Evolutionary conservation across 1,140 invertebrate species (phyloP), one percentile per base, ranked within the genome.

Genomic region (Matsumurasca onukii): DNA sequence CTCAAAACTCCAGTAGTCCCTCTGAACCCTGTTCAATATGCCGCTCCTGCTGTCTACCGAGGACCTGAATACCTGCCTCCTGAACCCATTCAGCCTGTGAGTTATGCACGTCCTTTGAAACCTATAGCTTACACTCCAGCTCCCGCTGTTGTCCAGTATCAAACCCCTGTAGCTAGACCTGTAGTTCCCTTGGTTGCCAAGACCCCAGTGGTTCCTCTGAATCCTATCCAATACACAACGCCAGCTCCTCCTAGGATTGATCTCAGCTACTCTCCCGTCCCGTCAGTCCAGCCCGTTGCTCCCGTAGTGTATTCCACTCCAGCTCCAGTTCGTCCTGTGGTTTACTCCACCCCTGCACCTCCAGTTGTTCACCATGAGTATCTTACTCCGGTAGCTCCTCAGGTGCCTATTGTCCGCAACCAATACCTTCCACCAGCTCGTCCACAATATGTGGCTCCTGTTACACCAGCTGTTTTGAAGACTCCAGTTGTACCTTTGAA

Each of bases 1-100:
- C 39, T 61, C 20, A 69, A 63, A 1, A 68, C 73, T 3, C 73
- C 75, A 15, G 55, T 64, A 15, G 70, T 75, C 2, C 75, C 75
- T 0, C 73, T 75, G 1, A 76, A 75, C 20, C 73, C 74, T 0
- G 73, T 73, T 29, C 70, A 69, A 17, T 75, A 77, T 49, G 48
- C 69, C 13, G 70, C 65, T 61, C 68, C 22, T 15, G 31, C 74
- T 0, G 29, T 34, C 29, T n/a, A 45, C 24, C n/a, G 29, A 20
- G 20, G 30, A 30, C 24, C 30, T 24, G 30, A 15, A 34, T 51
- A 15, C 59, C 70, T 27, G 69, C 72, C 30, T 71, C 74, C 5
- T 72, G 49, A 24, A 22, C 69, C 69, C n/a, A 61, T 66, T 22
- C 30, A 13, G 25, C 55, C 49, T 52, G 30, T 64, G 24, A n/a